Conservation (phyloP, 2,888 invertebrate genomes). For the Agrotis segetum region DNA sequence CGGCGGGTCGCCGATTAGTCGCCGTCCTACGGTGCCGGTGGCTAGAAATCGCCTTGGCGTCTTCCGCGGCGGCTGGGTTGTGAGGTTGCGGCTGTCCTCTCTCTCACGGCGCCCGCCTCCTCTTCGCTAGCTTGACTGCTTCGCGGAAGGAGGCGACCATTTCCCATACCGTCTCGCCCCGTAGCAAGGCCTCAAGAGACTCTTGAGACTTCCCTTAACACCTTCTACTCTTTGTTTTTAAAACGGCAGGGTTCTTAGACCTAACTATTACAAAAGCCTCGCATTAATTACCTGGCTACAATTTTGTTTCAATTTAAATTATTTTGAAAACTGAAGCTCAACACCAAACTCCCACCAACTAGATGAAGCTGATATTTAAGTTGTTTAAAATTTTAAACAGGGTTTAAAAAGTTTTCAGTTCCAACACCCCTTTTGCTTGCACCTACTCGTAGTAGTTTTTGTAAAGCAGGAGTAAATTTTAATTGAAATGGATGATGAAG, state of each 20-base stretch:
- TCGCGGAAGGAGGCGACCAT: no score
- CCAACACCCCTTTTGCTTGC: slow-evolving; percentile 48
- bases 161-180: no score
- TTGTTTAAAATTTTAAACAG: slow-evolving; percentile 55
- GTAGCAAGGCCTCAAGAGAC: no score
- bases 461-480: slow-evolving; percentile 52
- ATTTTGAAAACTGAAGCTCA: slow-evolving; percentile 27
- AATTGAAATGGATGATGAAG: slow-evolving; percentile 56
- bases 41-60: no score
- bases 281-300: slow-evolving; percentile 25
- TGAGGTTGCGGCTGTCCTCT: no score
- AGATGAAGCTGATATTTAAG: slow-evolving; percentile 57
- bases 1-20: no score
- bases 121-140: no score
- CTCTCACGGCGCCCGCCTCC: no score
- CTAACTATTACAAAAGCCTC: not conserved
- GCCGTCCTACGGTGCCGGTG: no score
- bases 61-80: no score
- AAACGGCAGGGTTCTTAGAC: not conserved
- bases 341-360: slow-evolving; percentile 31
- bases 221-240: not conserved
- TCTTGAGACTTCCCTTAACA: not conserved
- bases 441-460: slow-evolving; percentile 45
- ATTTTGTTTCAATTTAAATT: slow-evolving; percentile 31
- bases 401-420: slow-evolving; percentile 55